phyloP scores from a whole-genome alignment of 2,797 vertebrate species.

The Diceros bicornis region DNA sequence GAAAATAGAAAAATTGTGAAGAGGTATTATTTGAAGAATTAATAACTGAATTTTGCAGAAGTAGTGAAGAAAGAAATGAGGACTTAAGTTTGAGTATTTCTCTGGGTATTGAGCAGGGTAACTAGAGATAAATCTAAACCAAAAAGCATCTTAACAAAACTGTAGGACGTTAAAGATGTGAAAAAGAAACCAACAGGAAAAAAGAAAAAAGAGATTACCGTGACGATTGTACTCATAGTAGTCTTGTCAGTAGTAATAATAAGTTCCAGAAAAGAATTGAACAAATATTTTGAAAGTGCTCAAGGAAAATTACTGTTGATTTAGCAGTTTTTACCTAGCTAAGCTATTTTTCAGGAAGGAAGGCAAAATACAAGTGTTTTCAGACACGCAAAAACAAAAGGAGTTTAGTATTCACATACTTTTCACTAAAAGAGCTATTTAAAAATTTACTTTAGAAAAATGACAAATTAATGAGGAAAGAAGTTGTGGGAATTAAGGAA shows the following conservation, averaged over 20 bases:
- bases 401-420: neutral
- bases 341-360: conserved; percentile 2
- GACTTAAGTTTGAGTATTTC: neutral
- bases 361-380: conserved; percentile 52
- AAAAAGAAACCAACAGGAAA: neutral
- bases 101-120: neutral
- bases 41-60: conserved; percentile 24
- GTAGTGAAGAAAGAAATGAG: neutral
- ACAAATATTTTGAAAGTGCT: neutral
- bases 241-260: conserved; percentile 22
- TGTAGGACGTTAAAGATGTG: neutral
- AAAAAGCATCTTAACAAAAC: neutral
- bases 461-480: conserved; percentile 17
- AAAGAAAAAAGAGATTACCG: neutral
- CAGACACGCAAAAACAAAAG: neutral
- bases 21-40: conserved; percentile 41
- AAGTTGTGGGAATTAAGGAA: conserved; percentile 32
- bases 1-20: neutral
- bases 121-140: neutral
- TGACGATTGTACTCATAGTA: neutral
- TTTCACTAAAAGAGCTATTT: conserved; percentile 41
- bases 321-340: conserved; percentile 30
- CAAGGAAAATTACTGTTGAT: conserved; percentile 15
- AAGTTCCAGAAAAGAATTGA: conserved; percentile 22
- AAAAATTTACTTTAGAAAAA: conserved; percentile 23